phyloP scores from a whole-genome alignment of 2,888 invertebrate genomes.

The Diplolepis rosae region DNA sequence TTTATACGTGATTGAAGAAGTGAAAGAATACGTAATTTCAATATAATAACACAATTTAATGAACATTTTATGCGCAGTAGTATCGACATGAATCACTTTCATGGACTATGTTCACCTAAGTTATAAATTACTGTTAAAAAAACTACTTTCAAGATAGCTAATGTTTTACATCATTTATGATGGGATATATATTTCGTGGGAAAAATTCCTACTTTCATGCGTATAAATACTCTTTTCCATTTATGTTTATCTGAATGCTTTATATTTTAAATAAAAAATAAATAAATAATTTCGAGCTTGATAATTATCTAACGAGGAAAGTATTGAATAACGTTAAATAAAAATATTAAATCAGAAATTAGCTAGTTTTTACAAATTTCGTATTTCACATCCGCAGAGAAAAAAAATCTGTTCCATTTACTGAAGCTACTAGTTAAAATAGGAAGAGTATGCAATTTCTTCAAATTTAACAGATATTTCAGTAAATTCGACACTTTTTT shows the following conservation, averaged over 20 bases:
- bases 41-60: neutral
- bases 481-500: too few species aligned
- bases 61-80: conserved; percentile 1
- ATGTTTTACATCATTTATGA: neutral
- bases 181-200: conserved; percentile 13
- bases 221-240: neutral
- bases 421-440: too few species aligned
- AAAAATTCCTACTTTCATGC: neutral
- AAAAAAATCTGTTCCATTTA: too few species aligned
- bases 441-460: too few species aligned
- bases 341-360: neutral
- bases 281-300: neutral
- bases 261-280: neutral
- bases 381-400: too few species aligned
- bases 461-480: too few species aligned
- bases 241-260: neutral
- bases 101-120: neutral
- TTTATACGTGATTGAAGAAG: neutral
- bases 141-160: neutral
- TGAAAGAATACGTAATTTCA: conserved; percentile 4
- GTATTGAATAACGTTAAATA: neutral
- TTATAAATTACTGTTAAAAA: conserved; percentile 10
- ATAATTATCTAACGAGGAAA: neutral
- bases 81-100: conserved; percentile 21
- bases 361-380: too few species aligned